A percentile compares a stretch with the other conserved stretches of the same genome.
phyloP scores from a whole-genome alignment of 2,797 vertebrate genomes.

The Sebastes nivosus region DNA sequence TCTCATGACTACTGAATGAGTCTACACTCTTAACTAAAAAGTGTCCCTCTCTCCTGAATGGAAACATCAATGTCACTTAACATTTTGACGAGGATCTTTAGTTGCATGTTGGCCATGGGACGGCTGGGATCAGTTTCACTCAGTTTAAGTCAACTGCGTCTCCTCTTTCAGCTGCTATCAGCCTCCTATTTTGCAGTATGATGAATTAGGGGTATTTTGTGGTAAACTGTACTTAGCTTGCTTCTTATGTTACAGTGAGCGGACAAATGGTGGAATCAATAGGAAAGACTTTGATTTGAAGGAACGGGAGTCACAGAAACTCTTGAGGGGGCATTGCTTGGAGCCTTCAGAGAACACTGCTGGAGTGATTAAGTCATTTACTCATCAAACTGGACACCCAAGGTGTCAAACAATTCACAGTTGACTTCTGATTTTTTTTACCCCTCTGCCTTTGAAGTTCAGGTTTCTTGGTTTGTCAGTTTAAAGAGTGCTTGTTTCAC shows the following conservation, averaged over 20 bases:
- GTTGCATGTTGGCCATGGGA: constrained; percentile 57
- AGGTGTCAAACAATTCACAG: constrained; percentile 60
- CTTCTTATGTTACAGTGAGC: constrained; percentile 79
- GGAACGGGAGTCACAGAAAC: constrained; percentile 43
- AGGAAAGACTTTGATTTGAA: constrained; percentile 66
- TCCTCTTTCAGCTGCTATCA: constrained; percentile 83
- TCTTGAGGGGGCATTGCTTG: constrained; percentile 40
- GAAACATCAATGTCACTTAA: constrained; percentile 66
- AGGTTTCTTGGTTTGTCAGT: constrained; percentile 56
- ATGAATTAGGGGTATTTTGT: constrained; percentile 84
- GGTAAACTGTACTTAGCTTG: constrained; percentile 76
- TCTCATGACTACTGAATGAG: constrained; percentile 1
- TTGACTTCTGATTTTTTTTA: not conserved
- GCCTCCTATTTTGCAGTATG: constrained; percentile 78
- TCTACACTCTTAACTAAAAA: constrained; percentile 14
- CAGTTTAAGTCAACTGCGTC: constrained; percentile 26
- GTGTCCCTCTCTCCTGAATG: constrained; percentile 24
- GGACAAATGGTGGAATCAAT: constrained; percentile 65
- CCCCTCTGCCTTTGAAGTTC: constrained; percentile 58
- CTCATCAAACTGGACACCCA: constrained; percentile 77
- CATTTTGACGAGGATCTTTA: constrained; percentile 69
- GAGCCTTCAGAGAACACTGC: constrained; percentile 62
- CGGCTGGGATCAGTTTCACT: constrained; percentile 58
- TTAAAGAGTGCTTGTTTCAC: constrained; percentile 12
- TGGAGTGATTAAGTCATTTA: constrained; percentile 80